Evolutionary conservation across 2,113 vertebrate genomes (phyloP).

Genomic region (Myotis brandtii): DNA sequence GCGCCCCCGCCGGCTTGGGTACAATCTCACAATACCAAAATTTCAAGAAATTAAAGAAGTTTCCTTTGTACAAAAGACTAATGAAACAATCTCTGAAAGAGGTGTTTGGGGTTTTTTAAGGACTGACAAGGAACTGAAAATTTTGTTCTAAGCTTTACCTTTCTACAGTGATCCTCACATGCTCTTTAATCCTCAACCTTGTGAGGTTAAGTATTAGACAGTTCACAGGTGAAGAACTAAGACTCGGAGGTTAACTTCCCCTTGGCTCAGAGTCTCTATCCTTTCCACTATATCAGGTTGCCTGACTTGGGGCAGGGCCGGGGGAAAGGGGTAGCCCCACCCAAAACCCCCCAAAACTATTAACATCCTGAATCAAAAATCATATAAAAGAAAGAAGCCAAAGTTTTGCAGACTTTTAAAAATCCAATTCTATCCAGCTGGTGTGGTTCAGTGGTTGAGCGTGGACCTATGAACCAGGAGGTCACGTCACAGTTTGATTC

Average conservation of each 20-base stretch:
- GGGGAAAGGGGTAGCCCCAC: background rate
- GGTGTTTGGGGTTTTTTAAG: background rate
- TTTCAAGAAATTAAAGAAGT: conserved; percentile 12
- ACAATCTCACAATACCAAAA: conserved; percentile 22
- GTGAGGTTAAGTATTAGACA: background rate
- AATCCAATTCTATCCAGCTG: background rate
- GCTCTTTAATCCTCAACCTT: background rate
- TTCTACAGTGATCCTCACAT: conserved; percentile 17
- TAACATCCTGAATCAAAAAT: conserved; percentile 43
- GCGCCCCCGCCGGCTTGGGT: too few relatives aligned
- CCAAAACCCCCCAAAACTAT: background rate
- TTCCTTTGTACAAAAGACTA: conserved; percentile 24
- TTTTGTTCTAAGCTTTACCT: background rate
- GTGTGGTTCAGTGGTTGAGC: too few relatives aligned
- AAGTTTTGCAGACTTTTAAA: conserved; percentile 19
- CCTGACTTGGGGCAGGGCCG: background rate
- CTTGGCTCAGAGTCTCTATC: background rate
- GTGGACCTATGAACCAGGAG: too few relatives aligned
- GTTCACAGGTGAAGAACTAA: conserved; percentile 47
- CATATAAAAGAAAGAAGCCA: background rate
- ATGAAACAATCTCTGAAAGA: conserved; percentile 37
- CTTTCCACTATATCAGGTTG: background rate
- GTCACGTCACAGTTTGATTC: too few relatives aligned
- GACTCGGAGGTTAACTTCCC: background rate
- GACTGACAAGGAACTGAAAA: conserved; percentile 9